Evolutionary conservation across 2,888 invertebrate genomes (phyloP), one percentile per base, ranked within the genome.

Genomic region (Rosalia funebris): DNA sequence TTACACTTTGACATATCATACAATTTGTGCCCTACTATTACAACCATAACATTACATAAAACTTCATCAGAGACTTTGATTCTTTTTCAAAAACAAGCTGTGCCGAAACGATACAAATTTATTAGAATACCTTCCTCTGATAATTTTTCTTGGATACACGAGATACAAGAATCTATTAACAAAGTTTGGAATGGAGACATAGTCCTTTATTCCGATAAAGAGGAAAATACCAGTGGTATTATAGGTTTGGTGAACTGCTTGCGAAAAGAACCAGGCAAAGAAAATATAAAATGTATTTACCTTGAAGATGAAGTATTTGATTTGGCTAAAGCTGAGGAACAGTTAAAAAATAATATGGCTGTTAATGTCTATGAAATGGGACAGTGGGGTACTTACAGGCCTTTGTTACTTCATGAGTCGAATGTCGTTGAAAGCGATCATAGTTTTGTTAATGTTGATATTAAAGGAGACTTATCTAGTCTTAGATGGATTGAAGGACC

Each of bases 311-410:
- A 12, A 37, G 1, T 2, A 9, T 37, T 37, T 14, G 14, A 37
- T 12, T 14, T 14, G 12, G 12, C 7, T 9, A 9, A 25, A 25
- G 4, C 9, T 2, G 7, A 14, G 11, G 37, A 37, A 2, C 14
- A 37, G 37, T 12, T 37, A 5, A 37, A 37, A 14, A 37, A 37
- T 12, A 37, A 37, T 14, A 37, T 37, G 37, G 37, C 37, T 1
- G 1, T 37, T 14, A 37, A 37, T 14, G 14, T 37, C 7, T 37
- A 37, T 37, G 1, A 37, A 12, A 11, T 2, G 1, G 37, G 37
- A 37, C 3, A 37, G 12, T 37, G 37, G 37, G 37, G 37, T 11
- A 37, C 37, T 37, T 37, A 12, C 14, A 37, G 37, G 37, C 37
- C n/a, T 5, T 11, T 37, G 3, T 14, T 37, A 14, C 14, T 37